Evolutionary conservation across 2,888 invertebrate species (phyloP), one percentile per base, ranked within the genome.

Genomic region (Parascotia fuliginaria): DNA sequence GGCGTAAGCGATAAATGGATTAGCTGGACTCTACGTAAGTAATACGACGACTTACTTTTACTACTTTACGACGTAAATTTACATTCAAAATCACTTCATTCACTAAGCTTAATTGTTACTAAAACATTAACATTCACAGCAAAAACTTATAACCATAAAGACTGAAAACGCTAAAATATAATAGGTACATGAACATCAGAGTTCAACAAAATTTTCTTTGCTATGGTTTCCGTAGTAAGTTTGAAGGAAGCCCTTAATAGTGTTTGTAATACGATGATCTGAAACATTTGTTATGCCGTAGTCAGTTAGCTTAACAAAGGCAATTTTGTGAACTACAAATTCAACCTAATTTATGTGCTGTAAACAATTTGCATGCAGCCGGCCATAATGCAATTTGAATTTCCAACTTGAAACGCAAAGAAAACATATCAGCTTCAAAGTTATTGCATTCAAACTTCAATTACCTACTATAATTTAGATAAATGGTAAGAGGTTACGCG

Each of bases 321-420:
- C 42, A 36, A 54, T 60, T 24, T 41, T 41, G 36, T 44, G 55
- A n/a, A n/a, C n/a, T 55, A 50, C 41, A 60, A 63, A 57, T 55
- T 54, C 36, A 42, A 63, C 49, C 44, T 40, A 47, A 66, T 63
- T 56, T 58, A 54, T 27, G 16, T 42, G 33, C 42, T 60, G 60
- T 33, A 37, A 38, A 12, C 47, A 27, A 51, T 50, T 51, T 56
- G 54, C 65, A 54, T 56, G 68, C 68, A 60, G 22, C 34, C 43
- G 19, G 41, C 51, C 38, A 38, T 9, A 64, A 50, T 64, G 59
- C 55, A 49, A 14, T 50, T 42, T 50, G 22, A 49, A 40, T 31
- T 32, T 51, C 41, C 14, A 38, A 42, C 33, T 45, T 22, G 42
- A 55, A 63, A 59, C 36, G 52, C 41, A 42, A 47, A 61, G 36